Percentiles rank a stretch among this genome's conserved stretches.
Evolutionary conservation across 2,888 invertebrate genomes (phyloP).

Genomic region (Luffia ferchaultella): DNA sequence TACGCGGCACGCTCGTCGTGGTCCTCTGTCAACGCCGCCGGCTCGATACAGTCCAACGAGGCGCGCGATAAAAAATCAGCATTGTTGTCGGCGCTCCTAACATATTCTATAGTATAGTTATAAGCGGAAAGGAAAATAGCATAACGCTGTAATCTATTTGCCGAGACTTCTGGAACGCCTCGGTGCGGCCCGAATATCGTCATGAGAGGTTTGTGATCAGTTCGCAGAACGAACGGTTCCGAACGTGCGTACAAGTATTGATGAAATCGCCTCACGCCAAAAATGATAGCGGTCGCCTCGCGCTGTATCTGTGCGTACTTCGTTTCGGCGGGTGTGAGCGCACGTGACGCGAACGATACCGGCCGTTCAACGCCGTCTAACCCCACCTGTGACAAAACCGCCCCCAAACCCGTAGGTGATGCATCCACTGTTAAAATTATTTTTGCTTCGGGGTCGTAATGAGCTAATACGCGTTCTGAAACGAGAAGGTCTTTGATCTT

Average conservation of each 20-base stretch:
- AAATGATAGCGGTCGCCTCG: slow-evolving; percentile 8
- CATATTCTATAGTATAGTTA: slow-evolving; percentile 20
- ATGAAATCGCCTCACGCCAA: slow-evolving; percentile 6
- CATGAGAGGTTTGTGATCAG: slow-evolving; percentile 5
- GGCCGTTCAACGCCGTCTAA: slow-evolving; percentile 7
- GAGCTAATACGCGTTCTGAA: slow-evolving; percentile 12
- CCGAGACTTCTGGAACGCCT: slow-evolving; percentile 13
- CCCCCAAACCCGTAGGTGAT: slow-evolving; percentile 10
- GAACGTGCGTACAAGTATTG: slow-evolving; percentile 4
- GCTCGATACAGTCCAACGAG: neutral
- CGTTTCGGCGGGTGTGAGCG: slow-evolving; percentile 3
- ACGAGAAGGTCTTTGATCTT: slow-evolving; percentile 5
- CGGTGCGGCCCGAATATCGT: neutral
- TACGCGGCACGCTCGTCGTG: slow-evolving; percentile 14
- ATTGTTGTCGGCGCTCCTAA: slow-evolving; percentile 14
- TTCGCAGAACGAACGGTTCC: slow-evolving; percentile 7
- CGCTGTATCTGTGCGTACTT: slow-evolving; percentile 7
- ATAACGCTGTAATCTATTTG: slow-evolving; percentile 19
- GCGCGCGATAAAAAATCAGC: slow-evolving; percentile 17
- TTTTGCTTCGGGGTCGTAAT: slow-evolving; percentile 11
- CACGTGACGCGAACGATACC: slow-evolving; percentile 10
- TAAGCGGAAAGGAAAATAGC: slow-evolving; percentile 19
- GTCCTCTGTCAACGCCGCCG: neutral
- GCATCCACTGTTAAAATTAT: slow-evolving; percentile 11
- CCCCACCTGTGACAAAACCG: slow-evolving; percentile 10